Evolutionary conservation across 2,113 vertebrate species (phyloP), one percentile per base, ranked within the genome.

Genomic region (Miniopterus natalensis): DNA sequence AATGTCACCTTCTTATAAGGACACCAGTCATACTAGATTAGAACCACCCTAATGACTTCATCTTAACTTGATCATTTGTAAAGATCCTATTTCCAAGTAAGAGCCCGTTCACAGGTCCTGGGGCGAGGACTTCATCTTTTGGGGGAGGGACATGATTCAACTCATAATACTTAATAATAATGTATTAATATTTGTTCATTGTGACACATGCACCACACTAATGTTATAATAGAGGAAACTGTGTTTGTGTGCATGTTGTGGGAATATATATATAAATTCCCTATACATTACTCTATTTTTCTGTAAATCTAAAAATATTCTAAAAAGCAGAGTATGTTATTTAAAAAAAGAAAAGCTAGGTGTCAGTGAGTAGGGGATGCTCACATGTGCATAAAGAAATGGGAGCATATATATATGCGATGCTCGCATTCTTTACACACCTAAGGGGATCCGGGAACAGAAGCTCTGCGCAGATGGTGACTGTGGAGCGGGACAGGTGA

Each of bases 301-400:
- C 84, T 79, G 25, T 79, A 59, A 80, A 61, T 40, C 40, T 63
- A n/a, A 90, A 90, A 71, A 12, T 40, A 29, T 86, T 71, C 73
- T 63, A 6, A 68, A 77, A 40, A 75, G 79, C 51, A 68, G 10
- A 81, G 61, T 36, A 45, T 53, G 6, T 45, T 61, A 29, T n/a
- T n/a, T 75, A 3, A 8, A 66, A 66, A 65, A 65, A 31, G 14
- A 31, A 25, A 10, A 18, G 45, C 40, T 27, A 57, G 5, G 45
- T 27, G 71, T n/a, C 53, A 15, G n/a, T 15, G n/a, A 17, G 27
- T 3, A 25, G 49, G 61, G 51, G 17, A 84, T 1, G 3, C 61
- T 70, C 31, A n/a, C 20, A 11, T 27, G 4, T 15, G 25, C 23
- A 73, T 20, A 31, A 42, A 66, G 59, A 55, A 45, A 27, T 15